phyloP scores from a whole-genome alignment of 2,888 invertebrate genomes.

The Athrips mouffetella region DNA sequence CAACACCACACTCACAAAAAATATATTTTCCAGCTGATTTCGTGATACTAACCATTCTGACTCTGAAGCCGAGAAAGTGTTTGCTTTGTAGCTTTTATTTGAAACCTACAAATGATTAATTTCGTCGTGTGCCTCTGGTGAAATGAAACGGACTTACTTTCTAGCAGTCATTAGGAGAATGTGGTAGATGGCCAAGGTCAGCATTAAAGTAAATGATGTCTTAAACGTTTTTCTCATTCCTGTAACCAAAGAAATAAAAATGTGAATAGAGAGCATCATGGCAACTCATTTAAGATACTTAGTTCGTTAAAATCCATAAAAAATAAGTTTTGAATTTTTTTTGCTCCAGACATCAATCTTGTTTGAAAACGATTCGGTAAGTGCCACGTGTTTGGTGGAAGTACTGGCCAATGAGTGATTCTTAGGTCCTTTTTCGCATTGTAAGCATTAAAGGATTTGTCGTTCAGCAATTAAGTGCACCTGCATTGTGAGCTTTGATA shows the following conservation, averaged over 20 bases:
- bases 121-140: background rate
- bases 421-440: too few species aligned
- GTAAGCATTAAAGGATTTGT: background rate
- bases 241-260: background rate
- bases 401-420: too few species aligned
- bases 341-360: too few species aligned
- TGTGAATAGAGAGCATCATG: too few species aligned
- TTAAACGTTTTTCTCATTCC: background rate
- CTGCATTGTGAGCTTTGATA: too few species aligned
- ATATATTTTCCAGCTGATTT: conserved; percentile 45
- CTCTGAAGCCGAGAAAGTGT: conserved; percentile 15
- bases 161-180: conserved; percentile 6
- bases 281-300: too few species aligned
- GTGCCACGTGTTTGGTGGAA: background rate
- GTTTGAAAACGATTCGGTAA: too few species aligned
- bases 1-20: conserved; percentile 27
- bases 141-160: conserved; percentile 7
- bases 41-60: conserved; percentile 38
- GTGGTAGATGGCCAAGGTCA: background rate
- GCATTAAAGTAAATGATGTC: background rate
- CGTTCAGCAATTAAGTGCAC: background rate
- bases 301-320: too few species aligned
- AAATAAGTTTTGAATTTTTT: too few species aligned
- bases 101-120: conserved; percentile 8
- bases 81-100: conserved; percentile 28